Conservation (phyloP, 2,797 vertebrate species). For the Pseudochromis fuscus region DNA sequence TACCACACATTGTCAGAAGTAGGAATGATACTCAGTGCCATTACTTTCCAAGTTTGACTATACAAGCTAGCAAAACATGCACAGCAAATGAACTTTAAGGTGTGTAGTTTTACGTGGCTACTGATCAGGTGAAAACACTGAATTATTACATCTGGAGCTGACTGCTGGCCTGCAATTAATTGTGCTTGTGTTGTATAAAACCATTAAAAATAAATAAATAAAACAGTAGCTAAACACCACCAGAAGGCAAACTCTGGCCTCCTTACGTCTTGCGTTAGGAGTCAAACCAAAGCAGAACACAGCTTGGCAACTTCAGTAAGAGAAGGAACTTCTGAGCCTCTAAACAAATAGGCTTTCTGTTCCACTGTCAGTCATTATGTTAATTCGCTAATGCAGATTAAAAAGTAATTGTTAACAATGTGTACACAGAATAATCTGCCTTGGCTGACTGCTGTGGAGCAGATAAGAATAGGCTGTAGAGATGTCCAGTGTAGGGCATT, state of each 20-base stretch:
- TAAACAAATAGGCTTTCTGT: constrained; percentile 84
- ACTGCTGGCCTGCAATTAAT: background rate
- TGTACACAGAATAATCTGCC: constrained; percentile 84
- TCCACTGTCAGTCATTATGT: constrained; percentile 85
- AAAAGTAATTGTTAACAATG: constrained; percentile 86
- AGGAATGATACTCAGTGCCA: no score
- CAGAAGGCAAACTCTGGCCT: constrained; percentile 41
- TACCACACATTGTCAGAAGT: no score
- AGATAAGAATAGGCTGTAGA: constrained; percentile 78
- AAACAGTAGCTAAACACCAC: constrained; percentile 10
- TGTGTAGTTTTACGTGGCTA: background rate
- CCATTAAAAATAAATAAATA: constrained; percentile 7
- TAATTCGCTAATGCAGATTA: constrained; percentile 87
- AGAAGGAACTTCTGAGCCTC: constrained; percentile 79
- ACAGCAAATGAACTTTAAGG: background rate
- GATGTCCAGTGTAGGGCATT: constrained; percentile 81
- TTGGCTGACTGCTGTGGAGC: constrained; percentile 76
- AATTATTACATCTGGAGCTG: background rate
- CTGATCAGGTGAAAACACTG: background rate
- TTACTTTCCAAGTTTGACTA: no score
- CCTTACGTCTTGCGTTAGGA: constrained; percentile 19
- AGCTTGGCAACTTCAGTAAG: constrained; percentile 63
- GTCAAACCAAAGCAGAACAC: constrained; percentile 40
- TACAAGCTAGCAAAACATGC: background rate
- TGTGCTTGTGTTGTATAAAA: constrained; percentile 17